Conservation (phyloP, 2,888 invertebrate species). For the Tuberolachnus salignus region DNA sequence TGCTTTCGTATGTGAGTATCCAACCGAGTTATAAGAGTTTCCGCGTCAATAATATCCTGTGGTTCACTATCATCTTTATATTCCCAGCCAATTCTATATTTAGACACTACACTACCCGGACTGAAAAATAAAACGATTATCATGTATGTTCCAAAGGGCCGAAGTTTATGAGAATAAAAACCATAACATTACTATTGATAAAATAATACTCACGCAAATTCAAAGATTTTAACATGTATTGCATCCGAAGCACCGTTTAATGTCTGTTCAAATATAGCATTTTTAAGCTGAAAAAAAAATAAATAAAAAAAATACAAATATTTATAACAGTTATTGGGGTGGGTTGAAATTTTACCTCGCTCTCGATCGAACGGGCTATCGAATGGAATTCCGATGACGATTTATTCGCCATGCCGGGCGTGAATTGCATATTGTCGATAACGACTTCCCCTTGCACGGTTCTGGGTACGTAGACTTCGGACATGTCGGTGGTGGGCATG, state of each 20-base stretch:
- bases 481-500: conserved; percentile 65
- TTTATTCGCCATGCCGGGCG: conserved; percentile 67
- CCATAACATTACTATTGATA: neutral
- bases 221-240: conserved; percentile 69
- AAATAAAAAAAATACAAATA: neutral
- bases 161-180: too few species aligned
- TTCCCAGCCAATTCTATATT: conserved; percentile 72
- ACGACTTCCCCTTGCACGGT: conserved; percentile 73
- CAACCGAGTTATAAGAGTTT: conserved; percentile 65
- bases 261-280: conserved; percentile 67
- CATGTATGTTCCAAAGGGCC: neutral
- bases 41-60: conserved; percentile 65
- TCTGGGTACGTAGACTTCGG: conserved; percentile 69
- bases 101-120: conserved; percentile 71
- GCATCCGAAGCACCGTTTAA: conserved; percentile 67
- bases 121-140: conserved; percentile 16
- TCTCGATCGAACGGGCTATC: conserved; percentile 68
- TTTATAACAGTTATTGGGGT: neutral
- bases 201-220: conserved; percentile 67
- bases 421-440: conserved; percentile 72
- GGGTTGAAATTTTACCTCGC: conserved; percentile 62
- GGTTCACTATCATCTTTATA: conserved; percentile 65
- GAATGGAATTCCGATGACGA: conserved; percentile 71
- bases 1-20: conserved; percentile 65
- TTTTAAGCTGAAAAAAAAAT: conserved; percentile 64